Evolutionary conservation across 2,888 invertebrate genomes (phyloP), one percentile per base, ranked within the genome.

Genomic region (Encarsia formosa): DNA sequence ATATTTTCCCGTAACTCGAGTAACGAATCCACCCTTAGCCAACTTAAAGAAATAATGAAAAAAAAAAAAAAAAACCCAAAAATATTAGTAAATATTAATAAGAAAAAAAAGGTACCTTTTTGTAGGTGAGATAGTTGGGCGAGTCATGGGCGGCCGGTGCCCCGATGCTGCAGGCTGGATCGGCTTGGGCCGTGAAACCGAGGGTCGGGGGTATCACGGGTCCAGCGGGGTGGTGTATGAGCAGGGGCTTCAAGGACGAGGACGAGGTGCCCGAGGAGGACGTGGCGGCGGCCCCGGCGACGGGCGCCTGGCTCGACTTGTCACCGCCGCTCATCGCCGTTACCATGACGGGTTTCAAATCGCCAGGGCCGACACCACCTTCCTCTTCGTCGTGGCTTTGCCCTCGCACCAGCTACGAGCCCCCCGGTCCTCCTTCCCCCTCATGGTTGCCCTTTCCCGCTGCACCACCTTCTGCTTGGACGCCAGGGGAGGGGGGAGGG

Each of bases 91-190:
- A 29, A 29, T 29, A 29, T 5, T n/a, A 6, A 6, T 6, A 34
- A n/a, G 16, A n/a, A n/a, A 6, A 34, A 4, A 38, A 8, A 6
- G 13, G 23, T 15, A 90, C 91, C 84, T 91, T 91, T 73, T 88
- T 88, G 69, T 92, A 93, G 24, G 93, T 87, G 60, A 92, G 81
- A 70, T 88, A 88, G 75, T 93, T 92, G 11, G 92, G 92, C 1
- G 90, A 87, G 73, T 91, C 90, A 67, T 89, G 89, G 0, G 81
- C 78, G 6, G 56, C 55, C 20, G 56, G 56, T n/a, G 56, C 42
- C n/a, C n/a, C n/a, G n/a, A n/a, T n/a, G 3, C 31, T 32, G 16
- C 39, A 35, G 52, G 54, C 54, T 46, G 57, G 58, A 45, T 56
- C 52, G 5, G 47, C 56, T 32, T 53, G 53, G 1, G 47, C 51